Evolutionary conservation across 2,113 vertebrate genomes (phyloP).

Genomic region (Ahaetulla prasina): DNA sequence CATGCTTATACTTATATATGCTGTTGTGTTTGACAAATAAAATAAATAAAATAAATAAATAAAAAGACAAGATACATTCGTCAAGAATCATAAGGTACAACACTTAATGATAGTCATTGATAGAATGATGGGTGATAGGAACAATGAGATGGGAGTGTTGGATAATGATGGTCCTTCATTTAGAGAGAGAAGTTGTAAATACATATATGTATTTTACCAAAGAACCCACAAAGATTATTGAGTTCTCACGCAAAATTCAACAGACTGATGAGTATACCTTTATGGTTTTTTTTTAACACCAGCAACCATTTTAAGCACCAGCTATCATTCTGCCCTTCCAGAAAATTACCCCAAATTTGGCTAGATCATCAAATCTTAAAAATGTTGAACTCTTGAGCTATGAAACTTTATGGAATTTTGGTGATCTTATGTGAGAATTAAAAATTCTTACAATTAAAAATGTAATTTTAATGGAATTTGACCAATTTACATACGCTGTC

Average conservation of each 20-base stretch:
- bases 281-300: not conserved
- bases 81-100: no score
- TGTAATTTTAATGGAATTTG: not conserved
- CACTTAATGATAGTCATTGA: no score
- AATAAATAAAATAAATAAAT: no score
- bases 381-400: not conserved
- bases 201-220: not conserved
- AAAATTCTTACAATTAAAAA: not conserved
- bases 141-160: not conserved
- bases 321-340: not conserved
- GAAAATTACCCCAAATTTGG: not conserved
- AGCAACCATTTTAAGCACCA: not conserved
- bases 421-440: not conserved
- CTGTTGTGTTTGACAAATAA: no score
- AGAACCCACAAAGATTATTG: not conserved
- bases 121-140: no score
- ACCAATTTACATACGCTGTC: not conserved
- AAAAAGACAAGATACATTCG: no score
- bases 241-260: not conserved
- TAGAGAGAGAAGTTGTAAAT: not conserved
- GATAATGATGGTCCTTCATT: not conserved
- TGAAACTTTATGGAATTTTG: not conserved
- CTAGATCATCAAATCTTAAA: not conserved
- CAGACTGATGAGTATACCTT: not conserved
- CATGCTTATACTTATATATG: no score